Evolutionary conservation across 2,113 vertebrate genomes (phyloP).

Genomic region (Odocoileus virginianus): DNA sequence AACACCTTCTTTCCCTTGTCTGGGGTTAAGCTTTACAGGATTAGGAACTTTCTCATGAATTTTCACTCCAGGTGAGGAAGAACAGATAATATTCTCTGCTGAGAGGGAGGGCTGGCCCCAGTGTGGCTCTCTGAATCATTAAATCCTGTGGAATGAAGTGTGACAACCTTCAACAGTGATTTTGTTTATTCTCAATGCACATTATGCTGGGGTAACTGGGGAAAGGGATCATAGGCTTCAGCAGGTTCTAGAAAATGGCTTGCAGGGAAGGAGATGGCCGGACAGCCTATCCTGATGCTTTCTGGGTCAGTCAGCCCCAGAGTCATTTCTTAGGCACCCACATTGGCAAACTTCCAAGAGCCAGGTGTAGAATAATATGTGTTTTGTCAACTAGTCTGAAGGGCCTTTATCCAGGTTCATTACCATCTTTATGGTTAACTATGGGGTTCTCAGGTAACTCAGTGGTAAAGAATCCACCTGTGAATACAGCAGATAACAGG

Average conservation of each 20-base stretch:
- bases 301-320: not conserved
- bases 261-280: not conserved
- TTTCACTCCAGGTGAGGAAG: slow-evolving; percentile 53
- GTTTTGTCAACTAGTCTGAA: not conserved
- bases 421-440: not conserved
- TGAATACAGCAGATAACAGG: not conserved
- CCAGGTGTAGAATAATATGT: not conserved
- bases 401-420: not conserved
- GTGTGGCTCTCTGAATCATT: not conserved
- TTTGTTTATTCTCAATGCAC: not conserved
- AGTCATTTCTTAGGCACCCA: not conserved
- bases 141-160: slow-evolving; percentile 29
- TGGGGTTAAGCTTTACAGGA: slow-evolving; percentile 41
- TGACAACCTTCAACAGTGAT: not conserved
- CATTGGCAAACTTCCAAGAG: not conserved
- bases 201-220: not conserved
- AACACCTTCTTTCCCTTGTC: slow-evolving; percentile 13
- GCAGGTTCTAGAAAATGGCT: not conserved
- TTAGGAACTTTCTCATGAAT: slow-evolving; percentile 59
- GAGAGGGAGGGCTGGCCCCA: not conserved
- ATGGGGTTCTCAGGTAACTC: not conserved
- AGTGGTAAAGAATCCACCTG: not conserved
- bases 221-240: not conserved
- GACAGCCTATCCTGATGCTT: no score
- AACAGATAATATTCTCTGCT: not conserved